A percentile compares a stretch with the other conserved stretches of the same genome.
These are phyloP conservation scores for Drosophila peninsularis DNA, from an alignment of 2,888 invertebrate genomes.

Conservation along the genomic window DNA sequence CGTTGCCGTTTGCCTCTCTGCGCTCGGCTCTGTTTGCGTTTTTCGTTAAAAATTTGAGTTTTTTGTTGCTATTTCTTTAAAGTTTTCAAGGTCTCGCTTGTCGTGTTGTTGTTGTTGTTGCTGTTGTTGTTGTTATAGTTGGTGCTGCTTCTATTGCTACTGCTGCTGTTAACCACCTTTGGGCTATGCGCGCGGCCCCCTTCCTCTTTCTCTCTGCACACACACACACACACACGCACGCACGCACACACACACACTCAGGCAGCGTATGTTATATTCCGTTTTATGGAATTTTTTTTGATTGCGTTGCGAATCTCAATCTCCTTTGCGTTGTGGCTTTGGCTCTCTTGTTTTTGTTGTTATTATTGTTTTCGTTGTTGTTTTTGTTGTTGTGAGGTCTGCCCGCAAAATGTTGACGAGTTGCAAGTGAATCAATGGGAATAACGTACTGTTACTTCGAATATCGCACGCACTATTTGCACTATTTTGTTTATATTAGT, in stretches of 20 bases:
- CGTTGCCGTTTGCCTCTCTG: conserved; percentile 22
- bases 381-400: conserved; percentile 38
- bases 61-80: conserved; percentile 65
- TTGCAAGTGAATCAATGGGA: conserved; percentile 17
- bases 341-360: conserved; percentile 45
- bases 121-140: conserved; percentile 29
- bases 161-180: conserved; percentile 60
- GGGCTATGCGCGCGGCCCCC: conserved; percentile 44
- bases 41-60: conserved; percentile 52
- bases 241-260: conserved; percentile 11
- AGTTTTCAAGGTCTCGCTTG: conserved; percentile 77
- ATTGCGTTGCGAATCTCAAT: conserved; percentile 76
- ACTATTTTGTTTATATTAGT: conserved; percentile 75
- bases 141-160: conserved; percentile 26
- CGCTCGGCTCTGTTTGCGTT: conserved; percentile 52
- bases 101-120: conserved; percentile 39
- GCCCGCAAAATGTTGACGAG: conserved; percentile 1
- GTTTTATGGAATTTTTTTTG: conserved; percentile 62
- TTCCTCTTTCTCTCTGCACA: conserved; percentile 11
- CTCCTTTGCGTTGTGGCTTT: conserved; percentile 61
- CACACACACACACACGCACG: conserved; percentile 5
- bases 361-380: conserved; percentile 47
- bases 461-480: conserved; percentile 53
- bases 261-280: conserved; percentile 68
- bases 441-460: conserved; percentile 15